Percentiles rank a stretch among this genome's conserved stretches.
Conservation (phyloP, 2,888 invertebrate genomes). For the Archaeoteleia sp. region DNA sequence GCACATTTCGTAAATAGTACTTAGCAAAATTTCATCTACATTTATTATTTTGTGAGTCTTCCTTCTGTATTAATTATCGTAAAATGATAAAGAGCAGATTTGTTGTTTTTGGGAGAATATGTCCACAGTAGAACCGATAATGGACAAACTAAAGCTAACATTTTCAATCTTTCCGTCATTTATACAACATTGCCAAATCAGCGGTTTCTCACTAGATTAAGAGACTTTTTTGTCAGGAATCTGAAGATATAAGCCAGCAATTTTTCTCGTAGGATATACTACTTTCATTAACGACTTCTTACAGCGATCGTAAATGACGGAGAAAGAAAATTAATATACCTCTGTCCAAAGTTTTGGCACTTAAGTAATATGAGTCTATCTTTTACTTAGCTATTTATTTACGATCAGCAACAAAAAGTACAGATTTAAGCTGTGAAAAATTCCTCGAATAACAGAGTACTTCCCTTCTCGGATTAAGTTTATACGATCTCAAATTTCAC, state of each 20-base stretch:
- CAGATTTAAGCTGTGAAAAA: constrained; percentile 17
- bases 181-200: constrained; percentile 48
- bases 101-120: constrained; percentile 27
- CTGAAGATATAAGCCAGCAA: constrained; percentile 47
- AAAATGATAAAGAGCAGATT: too few species aligned
- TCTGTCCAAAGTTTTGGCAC: constrained; percentile 48
- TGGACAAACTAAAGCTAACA: constrained; percentile 31
- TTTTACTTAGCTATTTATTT: constrained; percentile 43
- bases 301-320: constrained; percentile 41
- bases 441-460: too few species aligned
- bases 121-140: constrained; percentile 43
- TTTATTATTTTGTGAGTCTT: too few species aligned
- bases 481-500: too few species aligned
- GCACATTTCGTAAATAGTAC: too few species aligned
- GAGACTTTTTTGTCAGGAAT: constrained; percentile 43
- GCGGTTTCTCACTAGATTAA: constrained; percentile 49
- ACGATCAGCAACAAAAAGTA: constrained; percentile 38
- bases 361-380: constrained; percentile 41
- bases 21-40: too few species aligned
- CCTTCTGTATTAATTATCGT: too few species aligned
- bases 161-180: constrained; percentile 46
- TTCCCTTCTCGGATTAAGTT: too few species aligned
- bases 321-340: constrained; percentile 50
- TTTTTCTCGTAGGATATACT: constrained; percentile 44
- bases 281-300: constrained; percentile 50